A percentile compares a stretch with the other conserved stretches of the same genome.
Conservation (phyloP, 2,888 invertebrate species). For the Ischnus inquisitorius region DNA sequence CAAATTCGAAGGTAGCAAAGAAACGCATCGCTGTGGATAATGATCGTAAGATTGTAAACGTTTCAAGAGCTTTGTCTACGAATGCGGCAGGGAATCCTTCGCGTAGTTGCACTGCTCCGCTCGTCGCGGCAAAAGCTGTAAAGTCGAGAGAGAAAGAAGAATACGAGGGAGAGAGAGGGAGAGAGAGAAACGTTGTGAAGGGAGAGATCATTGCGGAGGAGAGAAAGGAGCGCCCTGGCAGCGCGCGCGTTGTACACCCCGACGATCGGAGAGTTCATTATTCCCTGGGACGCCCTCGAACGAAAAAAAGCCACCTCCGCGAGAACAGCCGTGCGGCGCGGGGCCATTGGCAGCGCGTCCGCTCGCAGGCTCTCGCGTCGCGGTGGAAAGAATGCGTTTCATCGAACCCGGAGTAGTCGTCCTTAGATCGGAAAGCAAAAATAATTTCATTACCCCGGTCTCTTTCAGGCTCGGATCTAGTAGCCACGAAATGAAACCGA, state of each 20-base stretch:
- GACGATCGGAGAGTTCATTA: constrained; percentile 79
- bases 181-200: constrained; percentile 8
- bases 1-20: neutral
- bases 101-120: neutral
- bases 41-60: neutral
- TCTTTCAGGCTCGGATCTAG: constrained; percentile 76
- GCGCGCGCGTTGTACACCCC: constrained; percentile 23
- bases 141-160: constrained; percentile 32
- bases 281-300: constrained; percentile 76
- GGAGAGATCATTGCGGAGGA: constrained; percentile 33
- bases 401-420: constrained; percentile 86
- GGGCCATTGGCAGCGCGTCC: constrained; percentile 58
- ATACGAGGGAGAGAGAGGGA: constrained; percentile 35
- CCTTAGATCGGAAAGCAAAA: constrained; percentile 87
- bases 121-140: constrained; percentile 23
- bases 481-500: constrained; percentile 24
- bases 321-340: constrained; percentile 46
- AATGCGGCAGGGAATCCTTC: neutral
- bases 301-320: constrained; percentile 71
- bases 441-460: constrained; percentile 86
- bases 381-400: constrained; percentile 80
- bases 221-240: constrained; percentile 21
- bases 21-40: neutral
- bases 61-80: neutral
- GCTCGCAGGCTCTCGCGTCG: constrained; percentile 56